These are phyloP conservation scores for Blennius ocellaris DNA, from an alignment of 2,113 vertebrate species.

Conservation along the genomic window DNA sequence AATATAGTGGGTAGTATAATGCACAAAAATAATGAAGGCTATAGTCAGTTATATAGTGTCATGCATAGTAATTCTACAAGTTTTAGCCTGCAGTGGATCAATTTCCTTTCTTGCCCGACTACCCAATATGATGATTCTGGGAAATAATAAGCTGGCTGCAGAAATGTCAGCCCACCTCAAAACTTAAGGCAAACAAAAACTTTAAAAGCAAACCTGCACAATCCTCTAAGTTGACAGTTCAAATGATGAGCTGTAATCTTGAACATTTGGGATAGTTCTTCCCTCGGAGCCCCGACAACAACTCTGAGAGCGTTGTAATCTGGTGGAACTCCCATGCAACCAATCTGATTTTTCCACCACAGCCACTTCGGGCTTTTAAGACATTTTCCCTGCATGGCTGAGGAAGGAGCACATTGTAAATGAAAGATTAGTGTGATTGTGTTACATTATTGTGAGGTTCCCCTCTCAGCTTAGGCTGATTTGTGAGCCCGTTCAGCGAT, in stretches of 20 bases:
- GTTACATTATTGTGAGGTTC: conserved; percentile 75
- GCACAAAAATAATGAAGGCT: neutral
- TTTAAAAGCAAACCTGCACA: conserved; percentile 7
- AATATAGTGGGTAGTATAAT: neutral
- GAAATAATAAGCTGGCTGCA: conserved; percentile 5
- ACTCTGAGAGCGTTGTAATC: conserved; percentile 8
- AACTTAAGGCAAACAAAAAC: conserved; percentile 13
- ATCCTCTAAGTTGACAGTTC: conserved; percentile 15
- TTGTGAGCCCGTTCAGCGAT: conserved; percentile 70
- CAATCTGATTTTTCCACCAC: conserved; percentile 41
- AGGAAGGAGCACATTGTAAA: conserved; percentile 67
- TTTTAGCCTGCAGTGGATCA: neutral
- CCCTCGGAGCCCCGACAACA: conserved; percentile 1
- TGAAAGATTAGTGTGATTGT: conserved; percentile 78
- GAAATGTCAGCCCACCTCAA: conserved; percentile 19
- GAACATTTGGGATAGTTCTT: conserved; percentile 1
- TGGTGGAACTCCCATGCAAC: conserved; percentile 36
- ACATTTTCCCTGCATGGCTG: conserved; percentile 73
- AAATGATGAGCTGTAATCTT: conserved; percentile 9
- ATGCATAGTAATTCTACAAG: neutral
- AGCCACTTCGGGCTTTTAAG: conserved; percentile 53
- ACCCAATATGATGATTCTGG: neutral
- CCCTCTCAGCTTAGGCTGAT: conserved; percentile 76
- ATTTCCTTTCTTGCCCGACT: neutral
- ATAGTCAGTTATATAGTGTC: neutral